Evolutionary conservation across 2,797 vertebrate species (phyloP), one percentile per base, ranked within the genome.

Genomic region (Xiphophorus birchmanni): DNA sequence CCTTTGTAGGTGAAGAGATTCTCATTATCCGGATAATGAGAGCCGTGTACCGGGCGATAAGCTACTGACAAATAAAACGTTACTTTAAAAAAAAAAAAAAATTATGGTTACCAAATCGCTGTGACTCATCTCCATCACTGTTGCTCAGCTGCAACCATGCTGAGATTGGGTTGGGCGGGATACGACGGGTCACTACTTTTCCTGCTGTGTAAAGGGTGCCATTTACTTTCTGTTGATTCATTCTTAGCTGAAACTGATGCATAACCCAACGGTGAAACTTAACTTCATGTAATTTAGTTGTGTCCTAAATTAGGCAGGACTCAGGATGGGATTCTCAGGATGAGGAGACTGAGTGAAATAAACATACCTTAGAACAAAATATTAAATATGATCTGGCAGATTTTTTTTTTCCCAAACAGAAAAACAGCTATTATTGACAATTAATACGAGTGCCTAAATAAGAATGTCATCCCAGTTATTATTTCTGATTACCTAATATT

Each of bases 1-100:
- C 84, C 82, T 93, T 92, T 92, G 84, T 80, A 90, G 82, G 88
- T 88, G 82, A 86, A 84, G 83, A 88, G 79, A 82, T 88, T 86
- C 87, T 89, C 82, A 89, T 63, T 32, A 32, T 85, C 84, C 72
- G 76, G 77, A 78, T 29, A 77, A 84, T 32, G 71, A 48, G 71
- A 45, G 71, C 67, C 69, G 74, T 44, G 82, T 47, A 11, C 75
- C 71, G 48, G 84, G 84, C 5, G 32, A 63, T 15, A 63, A 63
- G 60, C 29, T 63, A 32, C 60, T 18, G 32, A 63, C 60, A 63
- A 63, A 35, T 35, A 63, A 63, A 63, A 35, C 32, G 11, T 63
- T 63, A 35, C 45, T 47, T 13, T 13, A 45, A 45, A 13, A 13
- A 44, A 11, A 45, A 13, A 1, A 13, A 45, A 3, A 11, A 44